phyloP scores from a whole-genome alignment of 2,888 invertebrate species.

The Harmothoe impar region DNA sequence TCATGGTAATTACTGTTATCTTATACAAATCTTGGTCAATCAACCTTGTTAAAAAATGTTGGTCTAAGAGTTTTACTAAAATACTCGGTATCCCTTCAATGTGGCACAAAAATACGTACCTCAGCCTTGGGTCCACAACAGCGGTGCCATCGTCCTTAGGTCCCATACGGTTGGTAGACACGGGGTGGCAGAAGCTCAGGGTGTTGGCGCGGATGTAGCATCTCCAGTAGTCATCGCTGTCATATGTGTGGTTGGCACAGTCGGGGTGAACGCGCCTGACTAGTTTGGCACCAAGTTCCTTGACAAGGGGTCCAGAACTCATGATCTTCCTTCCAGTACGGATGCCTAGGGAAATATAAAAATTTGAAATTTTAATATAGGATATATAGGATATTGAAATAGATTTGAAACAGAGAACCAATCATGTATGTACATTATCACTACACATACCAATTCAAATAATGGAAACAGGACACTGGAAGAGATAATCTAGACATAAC shows the following conservation, averaged over 20 bases:
- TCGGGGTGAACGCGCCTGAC: background rate
- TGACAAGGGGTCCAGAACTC: background rate
- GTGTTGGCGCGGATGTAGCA: constrained; percentile 28
- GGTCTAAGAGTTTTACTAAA: too few species aligned
- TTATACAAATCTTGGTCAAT: too few species aligned
- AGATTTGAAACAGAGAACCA: too few species aligned
- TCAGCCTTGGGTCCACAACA: background rate
- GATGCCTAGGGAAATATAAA: background rate
- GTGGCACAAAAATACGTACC: background rate
- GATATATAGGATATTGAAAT: too few species aligned
- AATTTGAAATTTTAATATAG: too few species aligned
- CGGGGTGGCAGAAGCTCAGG: background rate
- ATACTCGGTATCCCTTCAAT: too few species aligned
- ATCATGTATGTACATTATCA: background rate
- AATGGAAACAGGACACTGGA: too few species aligned
- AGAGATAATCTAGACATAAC: too few species aligned
- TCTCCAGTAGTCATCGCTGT: constrained; percentile 47
- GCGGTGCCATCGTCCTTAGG: background rate
- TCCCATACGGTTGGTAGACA: background rate
- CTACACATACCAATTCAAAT: background rate
- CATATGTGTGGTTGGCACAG: background rate
- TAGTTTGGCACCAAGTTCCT: background rate
- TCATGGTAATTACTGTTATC: too few species aligned
- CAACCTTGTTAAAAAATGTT: too few species aligned
- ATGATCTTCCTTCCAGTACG: background rate